Evolutionary conservation across 2,888 invertebrate species (phyloP), one percentile per base, ranked within the genome.

Genomic region (Taphrorychus bicolor): DNA sequence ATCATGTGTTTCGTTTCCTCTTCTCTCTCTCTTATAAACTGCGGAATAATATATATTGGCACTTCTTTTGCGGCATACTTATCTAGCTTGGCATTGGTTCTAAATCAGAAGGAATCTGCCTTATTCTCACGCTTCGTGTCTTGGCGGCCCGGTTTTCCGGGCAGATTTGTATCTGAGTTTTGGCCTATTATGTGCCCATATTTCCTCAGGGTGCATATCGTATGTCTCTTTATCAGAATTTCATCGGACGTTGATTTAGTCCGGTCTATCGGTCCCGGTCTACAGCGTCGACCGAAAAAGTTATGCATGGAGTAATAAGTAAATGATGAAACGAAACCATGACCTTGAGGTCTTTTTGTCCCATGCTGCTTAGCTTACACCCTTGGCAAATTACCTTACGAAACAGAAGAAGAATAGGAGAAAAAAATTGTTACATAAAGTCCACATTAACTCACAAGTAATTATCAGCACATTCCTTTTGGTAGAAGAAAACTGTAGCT

Each of bases 101-200:
- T 67, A 67, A 62, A 67, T 67, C 67, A 67, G 52, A n/a, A n/a
- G 52, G 61, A 67, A 62, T 67, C 64, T 65, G 64, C 64, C 64
- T 65, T 65, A 65, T 65, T 65, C 64, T 65, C 64, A 65, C 64
- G 64, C 64, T 65, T 65, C 59, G 64, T 53, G 45, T 65, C 64
- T 59, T 14, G 24, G 24, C 1, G 52, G 22, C 19, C 21, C 19
- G 21, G 17, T 21, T 52, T 22, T 57, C 52, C 59, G 64, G 42
- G 19, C 49, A 42, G 57, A 63, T 63, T 49, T 45, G 49, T 63
- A 63, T 63, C 63, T 17, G 14, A 7, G 22, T 57, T 16, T 23
- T 18, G 52, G 59, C 32, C 59, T 59, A 65, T 65, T 59, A 65
- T 45, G 53, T 42, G n/a, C 24, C 23, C 17, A 48, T 62, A 62